phyloP scores from a whole-genome alignment of 2,888 invertebrate species.

The Cepaea hortensis region DNA sequence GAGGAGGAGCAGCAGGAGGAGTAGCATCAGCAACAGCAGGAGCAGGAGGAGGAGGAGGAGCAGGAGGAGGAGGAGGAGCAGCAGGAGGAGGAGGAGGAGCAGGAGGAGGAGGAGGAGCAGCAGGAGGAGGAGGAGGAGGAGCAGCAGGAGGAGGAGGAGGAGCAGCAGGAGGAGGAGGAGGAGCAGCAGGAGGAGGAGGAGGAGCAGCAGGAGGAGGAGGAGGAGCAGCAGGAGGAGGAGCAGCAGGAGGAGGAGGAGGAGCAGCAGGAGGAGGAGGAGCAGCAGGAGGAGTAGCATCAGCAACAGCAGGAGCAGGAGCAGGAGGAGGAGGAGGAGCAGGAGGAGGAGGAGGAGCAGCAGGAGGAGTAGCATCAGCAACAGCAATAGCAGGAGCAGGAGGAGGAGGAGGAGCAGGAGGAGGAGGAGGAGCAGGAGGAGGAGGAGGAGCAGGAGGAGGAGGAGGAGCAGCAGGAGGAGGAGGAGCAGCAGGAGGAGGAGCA shows the following conservation, averaged over 20 bases:
- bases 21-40: background rate
- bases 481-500: background rate
- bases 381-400: no score
- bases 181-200: background rate
- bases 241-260: background rate
- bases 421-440: no score
- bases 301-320: no score
- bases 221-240: background rate
- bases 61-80: background rate
- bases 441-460: background rate
- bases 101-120: constrained; percentile 1
- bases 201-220: background rate
- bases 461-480: background rate
- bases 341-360: no score
- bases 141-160: background rate
- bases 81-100: background rate
- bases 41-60: background rate
- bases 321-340: no score
- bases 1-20: background rate
- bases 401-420: no score
- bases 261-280: background rate
- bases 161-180: background rate
- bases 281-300: background rate
- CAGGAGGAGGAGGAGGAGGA: background rate
- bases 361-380: no score